These are phyloP conservation scores for Lycia hirtaria DNA, from an alignment of 2,888 invertebrate species.

Conservation along the genomic window DNA sequence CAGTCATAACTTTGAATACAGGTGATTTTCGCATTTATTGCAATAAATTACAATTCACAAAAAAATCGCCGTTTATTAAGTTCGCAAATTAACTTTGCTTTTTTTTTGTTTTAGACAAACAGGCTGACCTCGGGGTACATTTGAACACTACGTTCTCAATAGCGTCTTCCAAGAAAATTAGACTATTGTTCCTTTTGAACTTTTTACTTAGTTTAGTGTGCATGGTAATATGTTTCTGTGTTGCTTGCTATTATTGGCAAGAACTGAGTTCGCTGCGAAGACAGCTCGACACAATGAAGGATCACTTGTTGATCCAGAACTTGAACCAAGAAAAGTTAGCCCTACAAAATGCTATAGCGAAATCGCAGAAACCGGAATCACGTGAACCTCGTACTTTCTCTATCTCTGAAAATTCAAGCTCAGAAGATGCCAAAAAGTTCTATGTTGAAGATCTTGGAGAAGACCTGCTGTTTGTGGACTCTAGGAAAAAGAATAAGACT, in stretches of 20 bases:
- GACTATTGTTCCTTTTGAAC: conserved; percentile 74
- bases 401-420: conserved; percentile 49
- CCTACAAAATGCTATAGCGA: conserved; percentile 62
- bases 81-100: conserved; percentile 46
- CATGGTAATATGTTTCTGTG: conserved; percentile 70
- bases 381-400: conserved; percentile 49
- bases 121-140: conserved; percentile 77
- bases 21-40: conserved; percentile 59
- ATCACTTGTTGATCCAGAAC: conserved; percentile 66
- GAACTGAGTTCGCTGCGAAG: conserved; percentile 73
- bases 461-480: conserved; percentile 73
- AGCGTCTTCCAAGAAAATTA: conserved; percentile 82
- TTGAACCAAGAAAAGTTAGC: conserved; percentile 56
- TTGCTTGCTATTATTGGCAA: conserved; percentile 78
- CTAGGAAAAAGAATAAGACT: conserved; percentile 66
- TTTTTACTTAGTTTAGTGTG: conserved; percentile 74
- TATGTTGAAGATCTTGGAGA: conserved; percentile 75
- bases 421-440: conserved; percentile 59
- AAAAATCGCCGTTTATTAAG: neutral
- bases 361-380: conserved; percentile 44
- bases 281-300: conserved; percentile 69
- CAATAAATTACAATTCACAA: neutral
- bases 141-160: conserved; percentile 79
- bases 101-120: conserved; percentile 67
- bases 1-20: conserved; percentile 78